Evolutionary conservation across 1,140 invertebrate genomes (phyloP).

Genomic region (Sitophilus oryzae): DNA sequence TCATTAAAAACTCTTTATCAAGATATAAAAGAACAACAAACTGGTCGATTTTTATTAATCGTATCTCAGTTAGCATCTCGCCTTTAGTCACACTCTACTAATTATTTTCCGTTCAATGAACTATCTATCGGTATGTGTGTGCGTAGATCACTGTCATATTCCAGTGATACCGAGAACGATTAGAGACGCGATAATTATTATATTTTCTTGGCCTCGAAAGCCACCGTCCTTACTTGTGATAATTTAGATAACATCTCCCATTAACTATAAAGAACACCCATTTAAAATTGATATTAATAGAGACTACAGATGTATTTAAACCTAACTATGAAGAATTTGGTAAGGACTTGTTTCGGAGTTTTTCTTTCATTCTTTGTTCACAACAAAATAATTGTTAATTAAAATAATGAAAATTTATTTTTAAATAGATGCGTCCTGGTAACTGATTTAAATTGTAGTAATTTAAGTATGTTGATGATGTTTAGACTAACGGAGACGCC

Average conservation of each 20-base stretch:
- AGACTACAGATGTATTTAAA: neutral
- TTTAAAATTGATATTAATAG: neutral
- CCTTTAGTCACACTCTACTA: slow-evolving; percentile 24
- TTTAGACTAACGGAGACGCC: too few relatives aligned
- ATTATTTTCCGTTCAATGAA: slow-evolving; percentile 16
- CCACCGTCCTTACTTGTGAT: slow-evolving; percentile 10
- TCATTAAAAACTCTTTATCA: too few relatives aligned
- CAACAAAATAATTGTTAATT: too few relatives aligned
- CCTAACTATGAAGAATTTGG: too few relatives aligned
- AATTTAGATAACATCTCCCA: slow-evolving; percentile 13
- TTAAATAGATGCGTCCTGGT: too few relatives aligned
- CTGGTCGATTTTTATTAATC: slow-evolving; percentile 13
- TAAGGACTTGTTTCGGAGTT: too few relatives aligned
- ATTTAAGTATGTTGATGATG: too few relatives aligned
- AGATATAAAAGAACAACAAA: too few relatives aligned
- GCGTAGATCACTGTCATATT: slow-evolving; percentile 13
- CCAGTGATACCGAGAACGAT: slow-evolving; percentile 8
- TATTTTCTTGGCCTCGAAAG: slow-evolving; percentile 16
- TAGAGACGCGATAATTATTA: slow-evolving; percentile 11
- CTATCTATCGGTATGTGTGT: slow-evolving; percentile 3
- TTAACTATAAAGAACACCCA: slow-evolving; percentile 9
- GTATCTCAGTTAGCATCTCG: slow-evolving; percentile 13
- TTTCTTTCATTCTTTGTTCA: too few relatives aligned
- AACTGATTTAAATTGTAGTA: too few relatives aligned
- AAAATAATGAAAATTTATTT: too few relatives aligned